These are phyloP conservation scores for Phalacrocorax pelagicus DNA, from an alignment of 2,113 vertebrate species.

Conservation along the genomic window DNA sequence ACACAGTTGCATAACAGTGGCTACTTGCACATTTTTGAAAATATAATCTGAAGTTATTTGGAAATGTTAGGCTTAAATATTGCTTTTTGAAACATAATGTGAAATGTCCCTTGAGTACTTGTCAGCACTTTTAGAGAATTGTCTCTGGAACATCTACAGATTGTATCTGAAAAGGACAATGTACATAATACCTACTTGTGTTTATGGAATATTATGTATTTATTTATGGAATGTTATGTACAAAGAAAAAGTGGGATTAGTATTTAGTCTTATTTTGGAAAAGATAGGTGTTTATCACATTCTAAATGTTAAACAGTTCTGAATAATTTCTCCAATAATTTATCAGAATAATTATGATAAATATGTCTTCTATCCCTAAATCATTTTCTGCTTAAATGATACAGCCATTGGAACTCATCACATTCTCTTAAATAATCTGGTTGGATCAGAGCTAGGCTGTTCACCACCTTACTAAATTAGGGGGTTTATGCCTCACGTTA, in stretches of 20 bases:
- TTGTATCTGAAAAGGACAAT: neutral
- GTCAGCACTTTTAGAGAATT: neutral
- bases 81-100: neutral
- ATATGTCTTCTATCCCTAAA: neutral
- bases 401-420: neutral
- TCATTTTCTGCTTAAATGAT: neutral
- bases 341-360: neutral
- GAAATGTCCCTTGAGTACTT: neutral
- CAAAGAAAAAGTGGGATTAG: neutral
- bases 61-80: neutral
- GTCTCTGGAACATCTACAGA: neutral
- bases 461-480: neutral
- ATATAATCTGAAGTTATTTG: neutral
- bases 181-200: neutral
- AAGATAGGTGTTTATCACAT: neutral
- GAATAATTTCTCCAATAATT: neutral
- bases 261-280: neutral
- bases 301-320: neutral
- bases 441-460: neutral
- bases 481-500: neutral
- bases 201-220: neutral
- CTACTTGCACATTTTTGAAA: neutral
- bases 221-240: neutral
- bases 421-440: neutral
- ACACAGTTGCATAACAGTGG: neutral